Percentiles rank a stretch among this genome's conserved stretches.
These are phyloP conservation scores for Lerema accius DNA, from an alignment of 1,140 invertebrate genomes.

Conservation along the genomic window DNA sequence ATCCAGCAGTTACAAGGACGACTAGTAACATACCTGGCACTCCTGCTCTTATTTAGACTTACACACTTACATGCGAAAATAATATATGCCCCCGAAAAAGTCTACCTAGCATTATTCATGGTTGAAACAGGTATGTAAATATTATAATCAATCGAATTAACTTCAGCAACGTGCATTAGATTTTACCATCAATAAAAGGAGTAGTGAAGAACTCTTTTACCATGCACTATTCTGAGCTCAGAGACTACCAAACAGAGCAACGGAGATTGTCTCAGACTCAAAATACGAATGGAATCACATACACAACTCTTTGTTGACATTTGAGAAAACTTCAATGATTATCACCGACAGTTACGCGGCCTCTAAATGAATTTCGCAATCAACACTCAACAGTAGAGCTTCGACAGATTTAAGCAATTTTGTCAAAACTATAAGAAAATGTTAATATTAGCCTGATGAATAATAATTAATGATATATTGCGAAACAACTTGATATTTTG, in stretches of 20 bases:
- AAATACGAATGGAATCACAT: no score
- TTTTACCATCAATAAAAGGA: no score
- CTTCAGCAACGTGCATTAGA: no score
- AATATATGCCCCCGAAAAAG: constrained; percentile 30
- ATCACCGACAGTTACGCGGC: background rate
- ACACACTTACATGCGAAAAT: constrained; percentile 41
- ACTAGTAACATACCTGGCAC: constrained; percentile 42
- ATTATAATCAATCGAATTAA: no score
- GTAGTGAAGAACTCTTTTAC: no score
- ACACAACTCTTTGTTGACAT: no score
- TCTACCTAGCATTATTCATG: background rate
- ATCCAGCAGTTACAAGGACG: constrained; percentile 56
- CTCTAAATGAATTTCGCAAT: background rate
- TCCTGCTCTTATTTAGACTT: no score
- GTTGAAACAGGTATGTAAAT: no score
- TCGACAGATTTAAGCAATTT: constrained; percentile 39
- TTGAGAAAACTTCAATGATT: no score
- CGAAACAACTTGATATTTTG: constrained; percentile 39
- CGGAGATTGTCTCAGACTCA: no score
- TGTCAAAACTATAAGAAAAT: constrained; percentile 37
- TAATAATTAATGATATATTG: constrained; percentile 41
- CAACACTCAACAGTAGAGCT: constrained; percentile 33
- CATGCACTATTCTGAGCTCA: no score
- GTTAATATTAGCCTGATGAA: constrained; percentile 33
- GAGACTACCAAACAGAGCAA: no score